A percentile compares a stretch with the other conserved stretches of the same genome.
These are phyloP conservation scores for Porites australiensis DNA, from an alignment of 64 coral and sea anemone genomes.

Conservation along the genomic window DNA sequence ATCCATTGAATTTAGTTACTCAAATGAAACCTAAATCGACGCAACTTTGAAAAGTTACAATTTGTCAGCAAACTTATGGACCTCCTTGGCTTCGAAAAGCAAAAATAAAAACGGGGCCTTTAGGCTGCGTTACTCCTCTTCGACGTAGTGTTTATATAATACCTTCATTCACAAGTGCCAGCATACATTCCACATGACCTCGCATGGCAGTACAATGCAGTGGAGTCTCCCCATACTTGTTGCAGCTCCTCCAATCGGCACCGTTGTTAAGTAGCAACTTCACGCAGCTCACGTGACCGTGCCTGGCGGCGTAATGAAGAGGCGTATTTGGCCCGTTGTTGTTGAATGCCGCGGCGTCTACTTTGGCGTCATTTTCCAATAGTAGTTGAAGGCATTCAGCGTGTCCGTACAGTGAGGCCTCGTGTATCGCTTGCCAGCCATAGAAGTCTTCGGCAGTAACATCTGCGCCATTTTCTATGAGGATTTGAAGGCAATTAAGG, in stretches of 20 bases:
- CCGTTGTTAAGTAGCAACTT: constrained; percentile 36
- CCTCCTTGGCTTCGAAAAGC: too few relatives aligned
- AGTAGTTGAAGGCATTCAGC: constrained; percentile 51
- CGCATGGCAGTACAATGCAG: constrained; percentile 75
- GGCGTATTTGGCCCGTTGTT: constrained; percentile 68
- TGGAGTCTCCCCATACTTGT: constrained; percentile 59
- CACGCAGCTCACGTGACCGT: constrained; percentile 50
- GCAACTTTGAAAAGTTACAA: too few relatives aligned
- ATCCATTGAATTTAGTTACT: too few relatives aligned
- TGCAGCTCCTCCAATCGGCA: constrained; percentile 42
- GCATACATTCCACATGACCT: constrained; percentile 75
- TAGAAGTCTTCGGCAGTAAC: constrained; percentile 60
- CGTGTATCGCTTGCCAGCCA: constrained; percentile 77
- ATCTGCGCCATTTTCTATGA: constrained; percentile 60
- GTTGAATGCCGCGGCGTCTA: constrained; percentile 50
- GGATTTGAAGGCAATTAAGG: background rate
- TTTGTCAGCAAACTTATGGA: too few relatives aligned
- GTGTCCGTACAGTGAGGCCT: constrained; percentile 62
- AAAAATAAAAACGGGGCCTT: too few relatives aligned
- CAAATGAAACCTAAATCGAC: too few relatives aligned
- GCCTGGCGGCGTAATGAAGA: constrained; percentile 62
- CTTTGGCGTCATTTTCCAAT: constrained; percentile 33
- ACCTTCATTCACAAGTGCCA: constrained; percentile 67
- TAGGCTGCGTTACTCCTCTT: too few relatives aligned
- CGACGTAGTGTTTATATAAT: background rate